Percentiles rank a stretch among this genome's conserved stretches.
Evolutionary conservation across 1,140 invertebrate genomes (phyloP).

Genomic region (Saxidomus purpurata): DNA sequence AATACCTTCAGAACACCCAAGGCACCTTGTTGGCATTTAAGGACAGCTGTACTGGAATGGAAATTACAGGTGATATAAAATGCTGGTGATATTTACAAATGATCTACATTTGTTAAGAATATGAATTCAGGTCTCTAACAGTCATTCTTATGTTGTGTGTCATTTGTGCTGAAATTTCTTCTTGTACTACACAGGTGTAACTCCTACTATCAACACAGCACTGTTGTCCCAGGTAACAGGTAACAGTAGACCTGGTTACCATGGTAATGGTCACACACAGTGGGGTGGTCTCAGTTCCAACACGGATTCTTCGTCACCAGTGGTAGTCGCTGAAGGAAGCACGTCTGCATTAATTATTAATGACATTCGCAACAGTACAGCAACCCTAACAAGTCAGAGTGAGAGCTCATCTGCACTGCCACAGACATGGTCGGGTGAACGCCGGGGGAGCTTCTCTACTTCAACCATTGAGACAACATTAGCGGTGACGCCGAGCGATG

Average conservation of each 20-base stretch:
- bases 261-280: constrained; percentile 61
- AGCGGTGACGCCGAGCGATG: constrained; percentile 85
- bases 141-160: too few species aligned
- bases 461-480: constrained; percentile 87
- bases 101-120: too few species aligned
- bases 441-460: constrained; percentile 81
- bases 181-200: constrained; percentile 85
- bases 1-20: too few species aligned
- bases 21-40: too few species aligned
- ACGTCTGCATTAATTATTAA: constrained; percentile 59
- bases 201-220: constrained; percentile 87
- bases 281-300: constrained; percentile 76
- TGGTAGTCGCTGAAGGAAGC: constrained; percentile 84
- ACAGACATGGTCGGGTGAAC: constrained; percentile 7
- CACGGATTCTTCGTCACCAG: constrained; percentile 86
- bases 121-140: too few species aligned
- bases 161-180: too few species aligned
- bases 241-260: constrained; percentile 49
- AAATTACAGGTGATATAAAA: too few species aligned
- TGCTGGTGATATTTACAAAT: too few species aligned
- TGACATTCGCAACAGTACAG: constrained; percentile 54
- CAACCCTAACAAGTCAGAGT: not conserved
- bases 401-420: not conserved
- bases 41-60: too few species aligned
- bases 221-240: constrained; percentile 40